Conservation (phyloP, 2,888 invertebrate genomes). For the Terebella lapidaria region DNA sequence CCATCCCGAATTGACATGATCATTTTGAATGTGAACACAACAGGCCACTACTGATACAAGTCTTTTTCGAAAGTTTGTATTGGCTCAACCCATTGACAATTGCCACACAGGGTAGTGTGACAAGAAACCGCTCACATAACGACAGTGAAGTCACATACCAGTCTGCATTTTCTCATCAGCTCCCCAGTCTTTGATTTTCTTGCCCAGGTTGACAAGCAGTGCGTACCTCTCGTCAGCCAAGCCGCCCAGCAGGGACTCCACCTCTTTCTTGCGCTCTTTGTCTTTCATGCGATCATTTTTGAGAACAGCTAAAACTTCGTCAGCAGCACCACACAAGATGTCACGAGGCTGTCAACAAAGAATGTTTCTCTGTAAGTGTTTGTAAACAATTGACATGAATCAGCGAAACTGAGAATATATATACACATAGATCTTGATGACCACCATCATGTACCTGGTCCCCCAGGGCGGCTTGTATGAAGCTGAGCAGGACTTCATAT, state of each 20-base stretch:
- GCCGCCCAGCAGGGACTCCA: conserved; percentile 75
- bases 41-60: too few relatives aligned
- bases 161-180: conserved; percentile 57
- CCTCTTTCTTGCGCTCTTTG: conserved; percentile 82
- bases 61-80: too few relatives aligned
- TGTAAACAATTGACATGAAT: too few relatives aligned
- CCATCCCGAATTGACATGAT: too few relatives aligned
- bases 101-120: too few relatives aligned
- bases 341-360: conserved; percentile 71
- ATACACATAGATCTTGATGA: too few relatives aligned
- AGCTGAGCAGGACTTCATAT: conserved; percentile 89
- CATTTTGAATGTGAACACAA: too few relatives aligned
- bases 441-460: conserved; percentile 61
- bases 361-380: too few relatives aligned
- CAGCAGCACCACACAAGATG: conserved; percentile 96
- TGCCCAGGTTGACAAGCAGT: conserved; percentile 84
- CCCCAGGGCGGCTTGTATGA: conserved; percentile 94
- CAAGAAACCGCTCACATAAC: too few relatives aligned
- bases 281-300: conserved; percentile 95
- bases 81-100: too few relatives aligned
- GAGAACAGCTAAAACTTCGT: conserved; percentile 89
- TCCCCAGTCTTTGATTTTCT: conserved; percentile 88
- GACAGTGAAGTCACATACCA: too few relatives aligned
- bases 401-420: too few relatives aligned
- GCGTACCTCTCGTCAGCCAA: conserved; percentile 92